Base-by-base conservation (phyloP, 2,113 vertebrate species). In the Psophia crepitans region DNA sequence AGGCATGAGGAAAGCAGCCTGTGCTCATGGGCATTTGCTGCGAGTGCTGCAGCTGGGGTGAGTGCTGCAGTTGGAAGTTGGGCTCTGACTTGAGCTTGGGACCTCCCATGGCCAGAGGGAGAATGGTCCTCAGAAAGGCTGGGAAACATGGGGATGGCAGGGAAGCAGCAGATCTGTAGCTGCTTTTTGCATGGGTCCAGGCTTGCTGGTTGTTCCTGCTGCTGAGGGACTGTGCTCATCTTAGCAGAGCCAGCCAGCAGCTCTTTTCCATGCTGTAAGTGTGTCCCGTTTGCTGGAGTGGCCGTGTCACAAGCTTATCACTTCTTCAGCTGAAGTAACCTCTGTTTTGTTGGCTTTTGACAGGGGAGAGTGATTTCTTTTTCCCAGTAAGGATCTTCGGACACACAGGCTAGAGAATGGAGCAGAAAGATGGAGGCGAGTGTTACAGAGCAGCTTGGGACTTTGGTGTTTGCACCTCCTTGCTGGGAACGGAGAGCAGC, bases 81-180 rank as follows among this genome's bases (percentile, higher is more conserved):
- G 53, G 27, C 32, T 82, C 48, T n/a, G 6, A 4, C 21, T 32
- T 37, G 10, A 64, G 11, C 51, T 27, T 41, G 41, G 35, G 35
- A 73, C 35, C 15, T 90, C 21, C 53, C 0, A 1, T 20, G 37
- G 17, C 5, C 15, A 33, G 17, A 33, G 28, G 28, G 26, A 74
- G n/a, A 75, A 53, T 0, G 0, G 23, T 3, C 17, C 33, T 51
- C 12, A 6, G 57, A 39, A 43, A 46, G 32, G 26, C 33, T 35
- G n/a, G 28, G 65, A 68, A 81, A 21, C 0, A 9, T 9, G 6
- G 41, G 0, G 0, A 32, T 24, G 24, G 33, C 9, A 53, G 63
- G 54, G 71, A 53, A 74, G 70, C 65, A 71, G 61, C 61, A 76
- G 74, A 46, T 4, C n/a, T 75, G 58, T 16, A 44, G 39, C 68